Evolutionary conservation across 1,140 invertebrate species (phyloP).

Genomic region (Delia radicum): DNA sequence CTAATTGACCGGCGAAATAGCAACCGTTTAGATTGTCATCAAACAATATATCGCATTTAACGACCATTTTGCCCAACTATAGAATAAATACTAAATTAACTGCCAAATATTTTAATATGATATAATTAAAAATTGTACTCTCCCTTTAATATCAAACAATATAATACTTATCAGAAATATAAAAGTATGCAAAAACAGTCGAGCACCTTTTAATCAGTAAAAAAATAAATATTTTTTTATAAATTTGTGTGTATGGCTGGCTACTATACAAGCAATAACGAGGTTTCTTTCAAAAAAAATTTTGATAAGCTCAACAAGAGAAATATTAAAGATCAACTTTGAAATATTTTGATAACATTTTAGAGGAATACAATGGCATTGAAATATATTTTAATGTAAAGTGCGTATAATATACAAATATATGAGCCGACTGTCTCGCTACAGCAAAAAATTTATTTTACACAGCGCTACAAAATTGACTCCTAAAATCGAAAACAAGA

Average conservation of each 20-base stretch:
- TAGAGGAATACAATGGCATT: background rate
- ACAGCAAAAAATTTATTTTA: no score
- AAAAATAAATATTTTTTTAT: background rate
- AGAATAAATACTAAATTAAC: constrained; percentile 13
- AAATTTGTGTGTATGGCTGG: no score
- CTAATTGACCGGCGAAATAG: constrained; percentile 59
- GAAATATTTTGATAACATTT: background rate
- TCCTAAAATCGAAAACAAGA: no score
- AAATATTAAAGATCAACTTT: no score
- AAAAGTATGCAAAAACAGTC: no score
- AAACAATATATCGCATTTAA: constrained; percentile 54
- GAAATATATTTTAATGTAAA: background rate
- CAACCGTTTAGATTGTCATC: constrained; percentile 56
- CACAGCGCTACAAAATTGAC: no score
- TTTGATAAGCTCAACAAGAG: no score
- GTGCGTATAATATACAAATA: no score
- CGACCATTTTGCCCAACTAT: constrained; percentile 41
- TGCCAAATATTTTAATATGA: background rate
- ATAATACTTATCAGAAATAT: background rate
- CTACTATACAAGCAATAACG: no score
- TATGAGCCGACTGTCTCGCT: no score
- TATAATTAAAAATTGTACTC: no score
- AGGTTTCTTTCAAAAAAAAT: no score
- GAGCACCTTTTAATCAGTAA: background rate
- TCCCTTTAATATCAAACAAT: background rate